Conservation (phyloP, 2,113 vertebrate species). For the Pterocles gutturalis region DNA sequence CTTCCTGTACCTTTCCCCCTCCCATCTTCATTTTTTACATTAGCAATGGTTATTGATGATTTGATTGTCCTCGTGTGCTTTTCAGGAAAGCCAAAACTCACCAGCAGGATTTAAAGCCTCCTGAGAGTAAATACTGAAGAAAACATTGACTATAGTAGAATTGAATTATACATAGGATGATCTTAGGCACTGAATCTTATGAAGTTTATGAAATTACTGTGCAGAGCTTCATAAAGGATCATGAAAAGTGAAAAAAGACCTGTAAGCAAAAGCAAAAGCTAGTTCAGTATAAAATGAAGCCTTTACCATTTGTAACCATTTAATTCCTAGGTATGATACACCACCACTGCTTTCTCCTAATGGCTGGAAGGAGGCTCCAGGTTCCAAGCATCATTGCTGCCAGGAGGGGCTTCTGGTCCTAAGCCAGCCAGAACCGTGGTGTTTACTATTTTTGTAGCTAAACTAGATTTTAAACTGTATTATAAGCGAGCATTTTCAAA, state of each 20-base stretch:
- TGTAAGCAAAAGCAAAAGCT: neutral
- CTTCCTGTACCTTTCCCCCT: neutral
- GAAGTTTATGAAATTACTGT: neutral
- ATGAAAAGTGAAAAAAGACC: neutral
- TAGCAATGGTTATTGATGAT: neutral
- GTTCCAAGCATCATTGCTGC: neutral
- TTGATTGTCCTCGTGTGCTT: neutral
- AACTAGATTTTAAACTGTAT: neutral
- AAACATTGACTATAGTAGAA: neutral
- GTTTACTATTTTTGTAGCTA: neutral
- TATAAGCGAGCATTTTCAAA: neutral
- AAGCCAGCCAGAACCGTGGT: neutral
- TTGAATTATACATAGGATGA: neutral
- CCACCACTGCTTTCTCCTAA: neutral
- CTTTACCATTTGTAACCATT: neutral
- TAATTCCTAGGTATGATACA: neutral
- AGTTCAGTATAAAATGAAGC: neutral
- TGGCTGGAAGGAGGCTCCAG: neutral
- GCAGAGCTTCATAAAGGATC: neutral
- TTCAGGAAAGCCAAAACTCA: neutral
- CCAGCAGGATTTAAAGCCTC: neutral
- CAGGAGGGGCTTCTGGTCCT: neutral
- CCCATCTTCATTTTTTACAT: neutral
- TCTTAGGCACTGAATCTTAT: neutral
- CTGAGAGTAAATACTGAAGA: neutral